A percentile compares a stretch with the other conserved stretches of the same genome.
These are phyloP conservation scores for Falco naumanni DNA, from an alignment of 2,797 vertebrate genomes.

Conservation along the genomic window DNA sequence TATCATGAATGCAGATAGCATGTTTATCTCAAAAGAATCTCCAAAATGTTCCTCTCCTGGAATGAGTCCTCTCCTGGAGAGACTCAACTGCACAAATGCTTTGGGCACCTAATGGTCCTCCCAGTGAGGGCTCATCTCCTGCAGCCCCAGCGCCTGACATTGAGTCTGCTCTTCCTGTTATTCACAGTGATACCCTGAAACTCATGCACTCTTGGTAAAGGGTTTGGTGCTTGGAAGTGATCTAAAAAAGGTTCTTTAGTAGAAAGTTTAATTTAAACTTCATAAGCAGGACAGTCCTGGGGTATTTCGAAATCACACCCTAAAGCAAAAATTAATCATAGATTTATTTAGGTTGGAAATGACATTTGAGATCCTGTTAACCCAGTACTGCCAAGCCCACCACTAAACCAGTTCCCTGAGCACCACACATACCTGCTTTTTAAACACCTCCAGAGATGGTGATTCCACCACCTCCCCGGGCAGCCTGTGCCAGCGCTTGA, in stretches of 20 bases:
- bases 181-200: accelerated
- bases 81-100: background rate
- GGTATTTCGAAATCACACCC: background rate
- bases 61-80: background rate
- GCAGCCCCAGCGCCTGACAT: background rate
- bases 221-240: background rate
- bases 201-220: background rate
- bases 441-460: too few species aligned
- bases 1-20: background rate
- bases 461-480: too few species aligned
- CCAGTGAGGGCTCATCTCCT: background rate
- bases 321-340: background rate
- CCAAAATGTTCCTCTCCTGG: accelerated
- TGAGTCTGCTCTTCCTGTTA: background rate
- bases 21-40: background rate
- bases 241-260: background rate
- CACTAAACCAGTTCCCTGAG: too few species aligned
- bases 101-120: background rate
- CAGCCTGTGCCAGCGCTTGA: too few species aligned
- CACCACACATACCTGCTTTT: too few species aligned
- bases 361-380: too few species aligned
- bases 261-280: background rate
- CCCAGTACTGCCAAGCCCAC: too few species aligned
- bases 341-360: too few species aligned
- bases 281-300: background rate